Evolutionary conservation across 2,113 vertebrate species (phyloP), one percentile per base, ranked within the genome.

Genomic region (Lutjanus erythropterus): DNA sequence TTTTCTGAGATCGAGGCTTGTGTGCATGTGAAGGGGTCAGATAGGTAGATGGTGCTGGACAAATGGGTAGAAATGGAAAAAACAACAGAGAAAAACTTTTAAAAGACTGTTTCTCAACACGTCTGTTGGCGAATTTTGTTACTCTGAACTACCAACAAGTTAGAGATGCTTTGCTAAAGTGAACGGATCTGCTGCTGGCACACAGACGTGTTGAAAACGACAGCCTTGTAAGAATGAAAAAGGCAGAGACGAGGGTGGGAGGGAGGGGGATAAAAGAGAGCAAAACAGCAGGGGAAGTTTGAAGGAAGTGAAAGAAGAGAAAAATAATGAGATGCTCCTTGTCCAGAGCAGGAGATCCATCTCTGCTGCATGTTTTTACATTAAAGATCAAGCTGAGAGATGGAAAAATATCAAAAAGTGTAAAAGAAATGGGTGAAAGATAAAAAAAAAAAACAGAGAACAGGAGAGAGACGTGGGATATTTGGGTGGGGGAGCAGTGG

Each of bases 1-100:
- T 83, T 91, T 85, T 91, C 95, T 90, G 84, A 91, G 86, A 85
- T 89, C 52, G 68, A 95, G 90, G 95, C 95, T 93, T 95, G 92
- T 93, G 94, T 76, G 73, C 53, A n/a, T 19, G 75, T 33, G 93
- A 96, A 90, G 92, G 94, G 88, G 91, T 31, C n/a, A 39, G 37
- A 41, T 8, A 23, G 9, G 49, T 10, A 25, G 37, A 19, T 3
- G 10, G 18, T 31, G 55, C 18, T 49, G 52, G 27, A 33, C 10
- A 29, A 62, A 71, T 4, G 1, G 31, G 35, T 42, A 58, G 14
- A 55, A 37, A 73, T 4, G 21, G 9, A 70, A 49, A 65, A 60
- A 67, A 47, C 53, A 46, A 50, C 5, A 14, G 15, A 55, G 6
- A 10, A 61, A 12, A n/a, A 39, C 39, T 37, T 64, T 68, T 25